These are phyloP conservation scores for Trileptium ribeirensis DNA, from an alignment of 2,888 invertebrate species.

Conservation along the genomic window DNA sequence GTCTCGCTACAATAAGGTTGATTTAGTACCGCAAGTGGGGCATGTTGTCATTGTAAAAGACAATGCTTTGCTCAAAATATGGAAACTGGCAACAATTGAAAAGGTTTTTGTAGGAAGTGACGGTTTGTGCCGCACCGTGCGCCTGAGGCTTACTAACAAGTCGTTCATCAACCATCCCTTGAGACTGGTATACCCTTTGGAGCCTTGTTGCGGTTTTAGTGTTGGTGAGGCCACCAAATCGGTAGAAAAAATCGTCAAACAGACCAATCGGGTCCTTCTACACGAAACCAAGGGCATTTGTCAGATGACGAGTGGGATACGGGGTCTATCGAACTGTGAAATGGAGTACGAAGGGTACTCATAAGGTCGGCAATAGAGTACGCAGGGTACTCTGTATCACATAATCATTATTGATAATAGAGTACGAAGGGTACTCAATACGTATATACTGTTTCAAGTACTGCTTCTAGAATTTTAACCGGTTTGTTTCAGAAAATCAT, in stretches of 20 bases:
- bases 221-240: background rate
- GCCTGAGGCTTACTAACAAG: background rate
- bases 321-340: background rate
- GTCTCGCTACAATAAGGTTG: background rate
- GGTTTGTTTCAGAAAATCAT: background rate
- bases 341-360: background rate
- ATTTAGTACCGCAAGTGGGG: background rate
- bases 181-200: background rate
- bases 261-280: background rate
- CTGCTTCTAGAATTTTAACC: background rate
- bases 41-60: background rate
- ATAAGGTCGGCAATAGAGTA: background rate
- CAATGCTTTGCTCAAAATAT: background rate
- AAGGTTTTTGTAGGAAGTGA: background rate
- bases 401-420: background rate
- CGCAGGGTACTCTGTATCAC: background rate
- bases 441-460: background rate
- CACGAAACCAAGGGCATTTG: background rate
- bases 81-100: conserved; percentile 4
- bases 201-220: background rate
- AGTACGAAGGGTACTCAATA: background rate
- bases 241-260: background rate
- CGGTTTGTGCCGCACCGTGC: background rate
- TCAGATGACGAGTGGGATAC: background rate
- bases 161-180: background rate